Base-by-base conservation (phyloP, 2,113 vertebrate genomes). In the Rhabdornis inornatus region DNA sequence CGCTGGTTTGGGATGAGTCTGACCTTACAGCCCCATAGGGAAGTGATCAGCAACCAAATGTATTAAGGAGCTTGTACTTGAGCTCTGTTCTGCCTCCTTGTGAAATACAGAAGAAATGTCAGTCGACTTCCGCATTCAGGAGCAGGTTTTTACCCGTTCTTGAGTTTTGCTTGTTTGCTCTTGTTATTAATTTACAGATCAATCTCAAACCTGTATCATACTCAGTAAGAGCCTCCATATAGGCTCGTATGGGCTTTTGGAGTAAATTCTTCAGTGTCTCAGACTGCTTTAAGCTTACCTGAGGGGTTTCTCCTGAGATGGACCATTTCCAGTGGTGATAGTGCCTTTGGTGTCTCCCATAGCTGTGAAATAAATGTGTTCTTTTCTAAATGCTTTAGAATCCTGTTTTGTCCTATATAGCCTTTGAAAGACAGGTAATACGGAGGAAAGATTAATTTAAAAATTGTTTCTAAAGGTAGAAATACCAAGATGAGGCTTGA, bases 221-320 rank as follows among this genome's bases (percentile, higher is more conserved):
- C 9, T 27, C 12, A 37, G 20, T 40, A 53, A 33, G 24, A 74
- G 16, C 30, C 47, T 68, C 56, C 15, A 17, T 4, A 2, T 37
- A 49, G 35, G 37, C 15, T 52, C 64, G 5, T 37, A 13, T n/a
- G 31, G 59, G 55, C 22, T 90, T 94, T 25, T 65, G n/a, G 50
- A 87, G 24, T 21, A 70, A 89, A 15, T 55, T 61, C 27, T 87
- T 84, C 75, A 52, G 23, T 64, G 31, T 65, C 45, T 61, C 35
- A 80, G 30, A 27, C 28, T 28, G 30, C 33, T 87, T 65, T 55
- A 60, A 42, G 35, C 93, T 96, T 93, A 97, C 97, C 92, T 91
- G 13, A 50, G 77, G 60, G 64, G 18, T 30, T 91, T 70, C 44
- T 90, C 27, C 39, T 66, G 68, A 19, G 45, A 30, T 15, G 37